phyloP scores from a whole-genome alignment of 2,113 vertebrate species.

The Strix uralensis region DNA sequence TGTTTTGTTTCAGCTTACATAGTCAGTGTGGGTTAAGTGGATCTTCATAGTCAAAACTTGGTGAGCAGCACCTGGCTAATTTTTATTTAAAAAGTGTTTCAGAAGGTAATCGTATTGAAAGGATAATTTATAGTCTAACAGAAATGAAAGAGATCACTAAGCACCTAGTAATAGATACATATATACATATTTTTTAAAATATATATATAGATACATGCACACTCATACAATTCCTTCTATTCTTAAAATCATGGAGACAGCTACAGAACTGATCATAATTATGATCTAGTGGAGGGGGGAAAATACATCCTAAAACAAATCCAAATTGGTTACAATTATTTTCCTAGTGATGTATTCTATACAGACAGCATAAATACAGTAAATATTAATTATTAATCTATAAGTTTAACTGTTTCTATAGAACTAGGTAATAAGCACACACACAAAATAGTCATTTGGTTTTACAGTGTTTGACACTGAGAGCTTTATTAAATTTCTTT shows the following conservation, averaged over 20 bases:
- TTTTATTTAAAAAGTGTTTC: background rate
- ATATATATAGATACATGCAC: background rate
- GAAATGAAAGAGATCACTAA: background rate
- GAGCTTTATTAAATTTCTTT: conserved; percentile 16
- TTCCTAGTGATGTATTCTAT: background rate
- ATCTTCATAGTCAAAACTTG: background rate
- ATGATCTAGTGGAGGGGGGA: background rate
- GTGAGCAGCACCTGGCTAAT: background rate
- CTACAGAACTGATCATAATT: background rate
- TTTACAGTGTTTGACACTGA: conserved; percentile 1
- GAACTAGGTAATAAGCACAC: background rate
- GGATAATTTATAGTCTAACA: background rate
- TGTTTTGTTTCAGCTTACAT: background rate
- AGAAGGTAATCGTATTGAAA: background rate
- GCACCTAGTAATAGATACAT: background rate
- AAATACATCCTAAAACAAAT: background rate
- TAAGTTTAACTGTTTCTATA: background rate
- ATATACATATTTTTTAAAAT: background rate
- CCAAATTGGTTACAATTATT: background rate
- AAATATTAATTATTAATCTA: background rate
- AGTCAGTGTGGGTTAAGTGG: background rate
- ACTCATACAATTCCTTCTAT: background rate
- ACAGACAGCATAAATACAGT: background rate
- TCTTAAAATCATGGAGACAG: background rate
- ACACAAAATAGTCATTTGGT: background rate